Percentiles rank a stretch among this genome's conserved stretches.
Evolutionary conservation across 35 echinoderm and acorn worm genomes (phyloP).

Genomic region (Diadema setosum): DNA sequence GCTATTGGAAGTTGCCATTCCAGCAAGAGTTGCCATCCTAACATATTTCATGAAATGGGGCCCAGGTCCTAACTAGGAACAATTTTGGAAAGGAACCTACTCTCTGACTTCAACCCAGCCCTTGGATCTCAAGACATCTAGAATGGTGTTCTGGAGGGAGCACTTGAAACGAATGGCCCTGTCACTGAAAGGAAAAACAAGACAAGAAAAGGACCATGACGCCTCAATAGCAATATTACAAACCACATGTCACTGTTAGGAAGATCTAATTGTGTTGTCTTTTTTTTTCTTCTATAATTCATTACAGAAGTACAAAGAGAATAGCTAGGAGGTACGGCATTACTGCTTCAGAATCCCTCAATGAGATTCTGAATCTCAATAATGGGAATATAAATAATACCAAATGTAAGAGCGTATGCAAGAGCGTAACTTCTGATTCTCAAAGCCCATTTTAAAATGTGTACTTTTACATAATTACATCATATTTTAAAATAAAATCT

Average conservation of each 20-base stretch:
- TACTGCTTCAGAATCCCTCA: neutral
- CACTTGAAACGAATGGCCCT: constrained; percentile 85
- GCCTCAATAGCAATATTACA: too few relatives aligned
- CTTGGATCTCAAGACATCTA: constrained; percentile 80
- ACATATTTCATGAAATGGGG: neutral
- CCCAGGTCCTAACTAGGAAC: neutral
- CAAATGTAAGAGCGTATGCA: too few relatives aligned
- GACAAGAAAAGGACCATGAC: neutral
- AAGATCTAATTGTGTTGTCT: neutral
- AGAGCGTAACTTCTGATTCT: too few relatives aligned
- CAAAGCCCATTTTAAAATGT: too few relatives aligned
- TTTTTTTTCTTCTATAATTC: neutral
- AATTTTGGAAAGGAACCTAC: neutral
- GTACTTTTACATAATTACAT: too few relatives aligned
- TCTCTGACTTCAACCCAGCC: constrained; percentile 56
- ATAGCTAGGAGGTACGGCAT: neutral
- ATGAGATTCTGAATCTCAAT: too few relatives aligned
- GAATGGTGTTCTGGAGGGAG: constrained; percentile 89
- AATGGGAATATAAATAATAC: too few relatives aligned
- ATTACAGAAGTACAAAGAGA: neutral
- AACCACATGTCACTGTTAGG: too few relatives aligned
- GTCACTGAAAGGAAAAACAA: constrained; percentile 47
- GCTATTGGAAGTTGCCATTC: neutral
- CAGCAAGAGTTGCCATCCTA: neutral
- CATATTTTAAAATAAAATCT: too few relatives aligned